Base-by-base conservation (phyloP, 2,113 vertebrate genomes). In the Sphyrna mokarran region DNA sequence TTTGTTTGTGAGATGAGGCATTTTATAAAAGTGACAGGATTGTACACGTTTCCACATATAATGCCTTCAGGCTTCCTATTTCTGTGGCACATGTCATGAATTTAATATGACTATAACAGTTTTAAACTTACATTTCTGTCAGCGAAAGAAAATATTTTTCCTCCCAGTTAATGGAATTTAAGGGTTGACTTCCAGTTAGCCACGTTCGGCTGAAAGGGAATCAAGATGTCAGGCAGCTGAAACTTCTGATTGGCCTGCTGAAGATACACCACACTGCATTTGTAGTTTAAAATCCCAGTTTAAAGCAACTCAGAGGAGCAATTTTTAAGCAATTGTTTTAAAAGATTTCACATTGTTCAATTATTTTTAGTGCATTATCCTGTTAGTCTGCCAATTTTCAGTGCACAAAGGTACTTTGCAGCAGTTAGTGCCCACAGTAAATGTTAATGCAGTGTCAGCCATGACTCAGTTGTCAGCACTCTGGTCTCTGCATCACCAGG, bases 11-110 rank as follows among this genome's bases (percentile, higher is more conserved):
- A 66, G 89, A 66, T 93, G 89, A 93, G 8, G 33, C 86, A 37
- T 93, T 93, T 93, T 63, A 93, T n/a, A 68, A 16, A 93, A 66
- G 58, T 68, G 89, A 93, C 61, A 93, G 20, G 61, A 68, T 68
- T 93, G 33, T 22, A 93, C 37, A 66, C 7, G 33, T 18, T 93
- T 11, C 33, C n/a, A 37, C 58, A 93, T 37, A 93, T 37, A 66
- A 68, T 40, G 61, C 8, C 33, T 40, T 93, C 89, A 68, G n/a
- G 61, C 23, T 93, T 93, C 16, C 18, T 93, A 66, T 66, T 93
- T 91, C 63, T 66, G 89, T 93, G 61, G 61, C 18, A 18, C 63
- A 37, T 63, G 13, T 3, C 29, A 16, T 93, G 61, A 93, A 66
- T 37, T 68, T 18, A 93, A 23, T 66, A 37, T 93, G 61, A 37